Evolutionary conservation across 2,113 vertebrate species (phyloP).

Genomic region (Alaudala cheleensis): DNA sequence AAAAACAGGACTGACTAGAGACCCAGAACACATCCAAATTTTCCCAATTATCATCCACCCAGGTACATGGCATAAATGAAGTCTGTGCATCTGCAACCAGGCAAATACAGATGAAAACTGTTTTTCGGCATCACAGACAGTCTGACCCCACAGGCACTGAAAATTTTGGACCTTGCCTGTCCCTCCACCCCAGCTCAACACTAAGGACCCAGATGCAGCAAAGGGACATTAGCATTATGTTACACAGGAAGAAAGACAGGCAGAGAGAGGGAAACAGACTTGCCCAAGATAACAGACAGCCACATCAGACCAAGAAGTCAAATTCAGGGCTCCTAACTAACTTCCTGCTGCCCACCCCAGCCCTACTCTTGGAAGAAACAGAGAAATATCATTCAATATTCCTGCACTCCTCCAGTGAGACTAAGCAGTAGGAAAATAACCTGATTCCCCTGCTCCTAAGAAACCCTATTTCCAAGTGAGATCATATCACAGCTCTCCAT

Average conservation of each 20-base stretch:
- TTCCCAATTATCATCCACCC: not conserved
- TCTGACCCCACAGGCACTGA: not conserved
- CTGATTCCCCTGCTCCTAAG: not conserved
- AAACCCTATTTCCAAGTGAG: not conserved
- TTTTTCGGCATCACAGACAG: not conserved
- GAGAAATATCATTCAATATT: not conserved
- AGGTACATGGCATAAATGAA: not conserved
- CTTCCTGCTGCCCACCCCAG: not conserved
- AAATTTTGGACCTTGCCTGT: not conserved
- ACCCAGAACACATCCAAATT: not conserved
- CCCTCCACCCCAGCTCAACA: not conserved
- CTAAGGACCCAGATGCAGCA: constrained; percentile 19
- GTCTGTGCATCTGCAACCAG: not conserved
- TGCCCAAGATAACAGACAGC: constrained; percentile 41
- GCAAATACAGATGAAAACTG: not conserved
- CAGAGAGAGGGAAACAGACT: constrained; percentile 9
- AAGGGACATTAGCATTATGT: constrained; percentile 45
- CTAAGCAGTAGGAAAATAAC: not conserved
- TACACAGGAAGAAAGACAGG: constrained; percentile 47
- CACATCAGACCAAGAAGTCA: constrained; percentile 43
- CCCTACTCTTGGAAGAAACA: not conserved
- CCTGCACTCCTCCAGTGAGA: not conserved
- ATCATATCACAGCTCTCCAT: rapidly evolving
- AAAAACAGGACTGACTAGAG: not conserved
- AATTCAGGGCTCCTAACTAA: constrained; percentile 3